Conservation (phyloP, 2,113 vertebrate species). For the Hemicordylus capensis region DNA sequence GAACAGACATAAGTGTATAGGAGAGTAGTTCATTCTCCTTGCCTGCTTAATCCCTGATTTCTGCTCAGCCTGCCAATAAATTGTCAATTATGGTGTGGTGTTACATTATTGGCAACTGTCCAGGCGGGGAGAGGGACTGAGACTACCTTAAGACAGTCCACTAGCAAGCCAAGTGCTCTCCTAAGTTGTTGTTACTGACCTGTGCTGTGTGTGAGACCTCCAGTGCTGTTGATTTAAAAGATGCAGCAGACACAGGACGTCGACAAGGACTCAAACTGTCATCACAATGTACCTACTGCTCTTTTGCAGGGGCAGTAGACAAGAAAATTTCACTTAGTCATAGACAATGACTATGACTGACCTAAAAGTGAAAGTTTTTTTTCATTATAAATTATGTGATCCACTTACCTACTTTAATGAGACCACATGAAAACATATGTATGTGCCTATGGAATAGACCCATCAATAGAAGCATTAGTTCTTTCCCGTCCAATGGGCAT, state of each 20-base stretch:
- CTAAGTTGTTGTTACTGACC: conserved; percentile 1
- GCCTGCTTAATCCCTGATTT: conserved; percentile 4
- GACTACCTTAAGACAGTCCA: not conserved
- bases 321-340: not conserved
- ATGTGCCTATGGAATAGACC: not conserved
- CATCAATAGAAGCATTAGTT: not conserved
- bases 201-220: not conserved
- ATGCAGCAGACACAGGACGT: not conserved
- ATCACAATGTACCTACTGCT: not conserved
- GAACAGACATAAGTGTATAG: not conserved
- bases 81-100: not conserved
- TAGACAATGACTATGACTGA: not conserved
- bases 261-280: not conserved
- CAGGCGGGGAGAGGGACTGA: not conserved
- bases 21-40: not conserved
- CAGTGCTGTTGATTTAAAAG: not conserved
- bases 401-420: not conserved
- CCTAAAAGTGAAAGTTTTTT: not conserved
- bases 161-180: not conserved
- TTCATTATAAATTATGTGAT: not conserved
- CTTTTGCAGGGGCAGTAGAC: not conserved
- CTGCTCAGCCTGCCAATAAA: conserved; percentile 22
- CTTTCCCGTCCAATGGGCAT: not conserved
- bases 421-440: not conserved
- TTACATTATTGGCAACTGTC: conserved; percentile 9